A percentile compares a stretch with the other conserved stretches of the same genome.
These are phyloP conservation scores for Ceratoteleas bidentatus DNA, from an alignment of 1,140 invertebrate genomes.

Conservation along the genomic window DNA sequence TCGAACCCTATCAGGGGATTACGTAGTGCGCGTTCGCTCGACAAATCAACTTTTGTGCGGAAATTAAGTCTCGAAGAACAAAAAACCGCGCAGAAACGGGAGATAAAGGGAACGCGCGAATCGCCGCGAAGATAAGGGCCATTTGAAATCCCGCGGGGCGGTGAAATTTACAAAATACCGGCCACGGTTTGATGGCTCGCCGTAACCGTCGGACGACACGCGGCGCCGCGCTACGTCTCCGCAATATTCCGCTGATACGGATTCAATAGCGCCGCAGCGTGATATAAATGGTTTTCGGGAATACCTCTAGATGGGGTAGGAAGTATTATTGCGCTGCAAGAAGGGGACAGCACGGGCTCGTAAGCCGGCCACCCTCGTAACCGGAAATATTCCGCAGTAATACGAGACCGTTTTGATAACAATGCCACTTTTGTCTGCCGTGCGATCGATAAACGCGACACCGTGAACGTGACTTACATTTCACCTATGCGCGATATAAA, in stretches of 20 bases:
- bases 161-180: constrained; percentile 34
- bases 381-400: constrained; percentile 57
- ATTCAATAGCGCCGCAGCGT: constrained; percentile 64
- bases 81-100: too few species aligned
- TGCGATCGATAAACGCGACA: constrained; percentile 55
- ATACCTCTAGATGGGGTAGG: constrained; percentile 68
- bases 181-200: constrained; percentile 1
- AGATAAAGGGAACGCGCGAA: too few species aligned
- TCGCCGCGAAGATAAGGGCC: not conserved
- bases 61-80: too few species aligned
- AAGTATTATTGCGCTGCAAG: constrained; percentile 66
- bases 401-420: constrained; percentile 61
- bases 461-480: constrained; percentile 51
- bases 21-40: constrained; percentile 19
- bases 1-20: constrained; percentile 57
- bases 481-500: constrained; percentile 29
- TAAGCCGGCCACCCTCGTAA: constrained; percentile 52
- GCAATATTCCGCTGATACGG: constrained; percentile 59
- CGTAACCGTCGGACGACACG: constrained; percentile 12
- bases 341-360: constrained; percentile 45
- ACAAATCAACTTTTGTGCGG: constrained; percentile 20
- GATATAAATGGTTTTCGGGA: constrained; percentile 70
- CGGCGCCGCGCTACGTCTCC: constrained; percentile 15
- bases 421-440: constrained; percentile 61
- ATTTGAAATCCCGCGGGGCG: constrained; percentile 9